Percentiles rank a stretch among this genome's conserved stretches.
These are phyloP conservation scores for Cryptoblepharus egeriae DNA, from an alignment of 2,797 vertebrate species.

Conservation along the genomic window DNA sequence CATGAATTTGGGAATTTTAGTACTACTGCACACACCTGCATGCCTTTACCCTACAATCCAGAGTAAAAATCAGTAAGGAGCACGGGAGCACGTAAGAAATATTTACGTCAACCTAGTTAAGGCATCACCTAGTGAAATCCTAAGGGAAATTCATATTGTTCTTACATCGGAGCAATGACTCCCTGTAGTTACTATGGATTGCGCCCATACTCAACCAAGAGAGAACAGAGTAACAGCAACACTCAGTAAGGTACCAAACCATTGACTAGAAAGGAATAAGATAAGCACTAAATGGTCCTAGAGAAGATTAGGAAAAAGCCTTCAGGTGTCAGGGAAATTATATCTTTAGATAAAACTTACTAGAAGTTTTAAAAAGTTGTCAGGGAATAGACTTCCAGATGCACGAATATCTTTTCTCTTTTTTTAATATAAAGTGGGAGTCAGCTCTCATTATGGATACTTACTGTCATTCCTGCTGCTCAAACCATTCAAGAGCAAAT, in stretches of 20 bases:
- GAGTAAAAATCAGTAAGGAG: too few relatives aligned
- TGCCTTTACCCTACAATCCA: too few relatives aligned
- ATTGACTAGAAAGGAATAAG: background rate
- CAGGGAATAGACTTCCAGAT: too few relatives aligned
- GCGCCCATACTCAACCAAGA: background rate
- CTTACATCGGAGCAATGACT: too few relatives aligned
- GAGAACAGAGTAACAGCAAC: background rate
- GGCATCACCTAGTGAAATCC: too few relatives aligned
- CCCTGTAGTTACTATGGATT: too few relatives aligned
- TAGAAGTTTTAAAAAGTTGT: background rate
- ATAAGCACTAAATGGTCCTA: background rate
- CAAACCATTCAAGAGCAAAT: background rate
- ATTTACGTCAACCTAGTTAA: too few relatives aligned
- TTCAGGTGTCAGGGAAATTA: background rate
- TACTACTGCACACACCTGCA: constrained; percentile 11
- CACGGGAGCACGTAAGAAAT: too few relatives aligned
- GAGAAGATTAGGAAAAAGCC: background rate
- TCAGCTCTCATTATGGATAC: background rate
- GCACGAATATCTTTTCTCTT: background rate
- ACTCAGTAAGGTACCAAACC: background rate
- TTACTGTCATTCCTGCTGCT: background rate
- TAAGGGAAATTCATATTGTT: too few relatives aligned
- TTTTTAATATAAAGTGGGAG: background rate
- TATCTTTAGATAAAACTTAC: background rate
- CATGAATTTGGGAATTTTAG: constrained; percentile 17